A percentile compares a stretch with the other conserved stretches of the same genome.
These are phyloP conservation scores for Agriopis aurantiaria DNA, from an alignment of 2,888 invertebrate genomes.

Conservation along the genomic window DNA sequence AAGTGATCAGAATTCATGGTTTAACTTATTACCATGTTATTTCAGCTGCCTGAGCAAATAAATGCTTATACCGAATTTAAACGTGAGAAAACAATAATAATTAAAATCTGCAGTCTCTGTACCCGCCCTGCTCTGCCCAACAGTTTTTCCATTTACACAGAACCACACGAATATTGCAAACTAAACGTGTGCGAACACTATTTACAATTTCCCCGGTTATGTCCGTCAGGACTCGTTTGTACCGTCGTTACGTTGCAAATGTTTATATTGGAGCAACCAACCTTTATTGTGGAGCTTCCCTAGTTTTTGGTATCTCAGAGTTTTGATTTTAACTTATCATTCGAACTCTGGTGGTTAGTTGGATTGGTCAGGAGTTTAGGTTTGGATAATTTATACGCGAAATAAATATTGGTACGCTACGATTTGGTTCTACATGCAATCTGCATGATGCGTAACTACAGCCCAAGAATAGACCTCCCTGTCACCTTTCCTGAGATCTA, in stretches of 20 bases:
- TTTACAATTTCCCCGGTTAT: slow-evolving; percentile 77
- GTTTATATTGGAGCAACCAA: slow-evolving; percentile 70
- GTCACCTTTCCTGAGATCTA: no score
- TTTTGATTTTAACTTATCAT: slow-evolving; percentile 56
- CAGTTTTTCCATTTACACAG: slow-evolving; percentile 82
- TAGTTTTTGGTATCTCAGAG: background rate
- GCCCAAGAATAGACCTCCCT: no score
- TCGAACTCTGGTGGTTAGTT: slow-evolving; percentile 35
- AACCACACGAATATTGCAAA: slow-evolving; percentile 84
- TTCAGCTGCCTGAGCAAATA: no score
- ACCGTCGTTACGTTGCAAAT: slow-evolving; percentile 74
- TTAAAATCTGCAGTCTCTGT: slow-evolving; percentile 49
- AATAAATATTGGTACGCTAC: no score
- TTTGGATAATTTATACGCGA: no score
- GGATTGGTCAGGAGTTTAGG: background rate
- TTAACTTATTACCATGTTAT: no score
- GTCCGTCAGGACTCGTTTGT: slow-evolving; percentile 77
- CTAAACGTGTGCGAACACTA: slow-evolving; percentile 81
- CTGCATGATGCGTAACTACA: no score
- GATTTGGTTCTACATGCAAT: background rate
- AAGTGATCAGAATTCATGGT: no score
- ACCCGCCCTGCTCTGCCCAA: slow-evolving; percentile 48
- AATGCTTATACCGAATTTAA: no score
- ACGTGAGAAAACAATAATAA: no score
- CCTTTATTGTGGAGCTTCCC: slow-evolving; percentile 41